These are phyloP conservation scores for Sapajus apella DNA, from an alignment of 2,113 vertebrate genomes.

Conservation along the genomic window DNA sequence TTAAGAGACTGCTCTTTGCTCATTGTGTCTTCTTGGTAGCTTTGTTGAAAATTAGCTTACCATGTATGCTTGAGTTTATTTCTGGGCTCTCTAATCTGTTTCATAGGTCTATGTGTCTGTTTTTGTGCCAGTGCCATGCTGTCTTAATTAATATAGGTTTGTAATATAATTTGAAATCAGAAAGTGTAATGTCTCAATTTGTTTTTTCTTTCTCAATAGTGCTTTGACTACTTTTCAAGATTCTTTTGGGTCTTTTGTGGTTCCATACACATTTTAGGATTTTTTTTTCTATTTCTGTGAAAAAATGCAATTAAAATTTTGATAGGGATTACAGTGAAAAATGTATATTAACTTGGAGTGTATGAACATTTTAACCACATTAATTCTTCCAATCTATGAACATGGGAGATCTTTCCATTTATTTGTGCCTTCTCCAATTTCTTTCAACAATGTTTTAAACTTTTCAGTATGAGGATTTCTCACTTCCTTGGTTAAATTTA, in stretches of 20 bases:
- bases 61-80: neutral
- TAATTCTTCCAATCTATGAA: neutral
- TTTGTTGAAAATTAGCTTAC: neutral
- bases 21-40: neutral
- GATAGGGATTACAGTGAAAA: neutral
- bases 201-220: neutral
- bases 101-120: neutral
- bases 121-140: neutral
- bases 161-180: neutral
- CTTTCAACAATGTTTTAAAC: neutral
- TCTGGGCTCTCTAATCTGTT: neutral
- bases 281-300: neutral
- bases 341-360: neutral
- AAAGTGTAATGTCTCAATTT: neutral
- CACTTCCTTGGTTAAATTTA: neutral
- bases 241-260: neutral
- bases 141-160: neutral
- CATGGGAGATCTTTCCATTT: neutral
- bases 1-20: neutral
- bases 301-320: conserved; percentile 12
- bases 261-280: neutral
- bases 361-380: neutral
- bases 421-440: neutral
- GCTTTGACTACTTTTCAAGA: neutral
- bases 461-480: neutral